Percentiles rank a stretch among this genome's conserved stretches.
Conservation (phyloP, 1,140 invertebrate genomes). For the Bactericera cockerelli region DNA sequence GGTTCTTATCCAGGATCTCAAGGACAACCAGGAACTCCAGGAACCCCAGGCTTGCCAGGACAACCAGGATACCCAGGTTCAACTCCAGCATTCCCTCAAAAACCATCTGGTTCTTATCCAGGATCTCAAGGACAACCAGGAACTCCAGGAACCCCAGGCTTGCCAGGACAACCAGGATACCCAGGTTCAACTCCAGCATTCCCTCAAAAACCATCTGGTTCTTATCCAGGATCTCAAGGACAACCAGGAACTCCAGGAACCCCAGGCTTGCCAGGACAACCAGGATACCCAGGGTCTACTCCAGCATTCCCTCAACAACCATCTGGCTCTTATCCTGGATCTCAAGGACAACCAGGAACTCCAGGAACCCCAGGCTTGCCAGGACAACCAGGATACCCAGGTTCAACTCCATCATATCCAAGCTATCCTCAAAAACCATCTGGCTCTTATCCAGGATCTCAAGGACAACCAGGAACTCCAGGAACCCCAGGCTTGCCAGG, state of each 20-base stretch:
- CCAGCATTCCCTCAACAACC: conserved; percentile 13
- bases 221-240: conserved; percentile 17
- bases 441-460: conserved; percentile 11
- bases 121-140: conserved; percentile 12
- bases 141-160: conserved; percentile 19
- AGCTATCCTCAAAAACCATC: conserved; percentile 11
- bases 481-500: not conserved
- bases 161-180: conserved; percentile 17
- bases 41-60: conserved; percentile 18
- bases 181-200: conserved; percentile 14
- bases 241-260: conserved; percentile 17
- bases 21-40: conserved; percentile 14
- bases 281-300: conserved; percentile 18
- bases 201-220: conserved; percentile 2
- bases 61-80: conserved; percentile 18
- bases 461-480: conserved; percentile 10
- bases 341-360: conserved; percentile 15
- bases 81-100: not conserved
- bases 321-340: conserved; percentile 13
- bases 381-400: conserved; percentile 18
- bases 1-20: conserved; percentile 19
- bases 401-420: conserved; percentile 13
- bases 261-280: conserved; percentile 19
- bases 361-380: conserved; percentile 19
- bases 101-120: conserved; percentile 17